Base-by-base conservation (phyloP, 2,888 invertebrate genomes). In the Cyaniris semiargus region DNA sequence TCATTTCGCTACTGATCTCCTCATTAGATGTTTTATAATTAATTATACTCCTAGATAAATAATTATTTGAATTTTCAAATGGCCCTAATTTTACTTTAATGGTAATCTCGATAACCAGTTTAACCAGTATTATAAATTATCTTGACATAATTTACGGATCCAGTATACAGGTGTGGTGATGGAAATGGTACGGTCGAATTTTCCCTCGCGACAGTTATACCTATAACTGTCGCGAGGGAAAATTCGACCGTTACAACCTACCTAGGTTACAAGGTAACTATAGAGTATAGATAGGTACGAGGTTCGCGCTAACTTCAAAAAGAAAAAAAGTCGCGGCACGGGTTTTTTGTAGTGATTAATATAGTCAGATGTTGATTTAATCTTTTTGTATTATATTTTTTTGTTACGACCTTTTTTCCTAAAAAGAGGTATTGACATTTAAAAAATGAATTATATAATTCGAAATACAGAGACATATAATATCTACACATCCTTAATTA, bases 291-390 rank as follows among this genome's bases (percentile, higher is more conserved):
- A 34, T 34, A 6, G 34, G 34, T 34, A 38, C 38, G 13, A 27
- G 74, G 3, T 70, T 48, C 74, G n/a, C 48, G 74, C 74, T 27
- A 48, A 74, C 48, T 48, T 74, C 53, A 74, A 74, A 74, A 53
- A 27, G 27, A 27, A 74, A 74, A 74, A 74, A 48, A 53, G 53
- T 53, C 7, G 27, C 23, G 18, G 27, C 48, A 53, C 27, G 18
- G 74, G 53, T 74, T 74, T 71, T 72, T 44, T 72, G 72, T 74
- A 27, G 18, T 53, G 48, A 27, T 74, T 53, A 74, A 53, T 53
- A 74, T 27, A 53, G 48, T 74, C 53, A 74, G 48, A 74, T 74
- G 74, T 74, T 53, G 74, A 53, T 74, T 74, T 53, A 48, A 74
- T 74, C 74, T 74, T 74, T 48, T 74, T 15, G 23, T 74, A 53